phyloP scores from a whole-genome alignment of 2,113 vertebrate genomes.

The Cochlearius cochlearius region DNA sequence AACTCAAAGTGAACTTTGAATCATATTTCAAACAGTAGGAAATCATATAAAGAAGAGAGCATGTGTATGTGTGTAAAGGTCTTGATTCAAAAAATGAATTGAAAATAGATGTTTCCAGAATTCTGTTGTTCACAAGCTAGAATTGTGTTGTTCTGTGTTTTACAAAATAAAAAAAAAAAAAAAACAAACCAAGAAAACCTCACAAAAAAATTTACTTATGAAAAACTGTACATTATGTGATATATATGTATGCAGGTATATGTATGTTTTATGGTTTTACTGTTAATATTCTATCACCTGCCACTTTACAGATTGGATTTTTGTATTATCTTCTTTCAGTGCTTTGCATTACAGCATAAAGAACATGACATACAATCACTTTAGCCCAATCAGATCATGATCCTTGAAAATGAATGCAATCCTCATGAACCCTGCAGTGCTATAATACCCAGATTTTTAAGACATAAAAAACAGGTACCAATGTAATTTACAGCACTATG shows the following conservation, averaged over 20 bases:
- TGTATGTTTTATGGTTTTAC: background rate
- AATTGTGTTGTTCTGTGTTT: background rate
- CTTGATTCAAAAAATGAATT: background rate
- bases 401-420: conserved; percentile 10
- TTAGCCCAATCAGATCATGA: background rate
- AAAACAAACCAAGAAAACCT: background rate
- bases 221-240: background rate
- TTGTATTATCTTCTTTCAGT: background rate
- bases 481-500: background rate
- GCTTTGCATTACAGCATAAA: background rate
- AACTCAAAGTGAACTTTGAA: background rate
- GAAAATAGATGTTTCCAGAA: background rate
- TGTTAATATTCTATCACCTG: background rate
- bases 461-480: background rate
- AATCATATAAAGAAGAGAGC: background rate
- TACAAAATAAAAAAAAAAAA: background rate
- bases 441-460: background rate
- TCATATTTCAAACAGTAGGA: background rate
- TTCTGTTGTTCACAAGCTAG: background rate
- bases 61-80: background rate
- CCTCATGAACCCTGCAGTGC: background rate
- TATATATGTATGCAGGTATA: background rate
- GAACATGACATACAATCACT: background rate
- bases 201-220: background rate
- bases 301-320: background rate